Evolutionary conservation across 1,140 invertebrate genomes (phyloP), one percentile per base, ranked within the genome.

Genomic region (Holcopasites calliopsidis): DNA sequence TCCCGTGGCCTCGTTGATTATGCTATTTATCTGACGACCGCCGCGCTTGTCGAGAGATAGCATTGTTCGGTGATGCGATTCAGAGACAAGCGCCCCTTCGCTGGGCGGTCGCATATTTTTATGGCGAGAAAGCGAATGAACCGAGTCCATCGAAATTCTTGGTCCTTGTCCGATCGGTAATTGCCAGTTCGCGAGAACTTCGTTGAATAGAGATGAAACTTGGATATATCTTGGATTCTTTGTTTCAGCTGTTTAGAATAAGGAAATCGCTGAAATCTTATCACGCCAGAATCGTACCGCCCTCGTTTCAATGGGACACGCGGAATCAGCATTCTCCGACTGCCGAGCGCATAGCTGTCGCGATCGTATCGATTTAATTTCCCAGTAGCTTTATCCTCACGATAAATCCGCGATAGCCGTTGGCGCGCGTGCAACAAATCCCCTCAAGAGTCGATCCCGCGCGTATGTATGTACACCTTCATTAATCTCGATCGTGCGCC

Each of bases 401-500:
- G 61, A 74, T 74, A 68, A 66, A 66, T 68, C 68, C 40, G 64
- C 60, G 38, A 69, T 75, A 49, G 49, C 31, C 52, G 13, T 16
- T 38, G 57, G 31, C 31, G n/a, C 50, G 23, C 49, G 38, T n/a
- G 11, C 13, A 18, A 40, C 47, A 57, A 71, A 71, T 71, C 57
- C 71, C 66, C 49, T 72, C 68, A 62, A 76, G 74, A 76, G 38
- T 38, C 31, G n/a, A 33, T 47, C 44, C 52, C 54, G 21, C 65
- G 26, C 42, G 60, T 26, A 18, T n/a, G n/a, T n/a, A n/a, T n/a
- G n/a, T n/a, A n/a, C n/a, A n/a, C 35, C 60, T 77, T 77, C 76
- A 38, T 78, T 83, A 75, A 83, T 83, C 81, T 73, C 60, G 52
- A 81, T 79, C 71, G 62, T 8, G 31, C 42, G 65, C 65, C 76